Conservation (phyloP, 30 jellyfish, hydroid and myxozoan species). For the Aurelia coerulea region DNA sequence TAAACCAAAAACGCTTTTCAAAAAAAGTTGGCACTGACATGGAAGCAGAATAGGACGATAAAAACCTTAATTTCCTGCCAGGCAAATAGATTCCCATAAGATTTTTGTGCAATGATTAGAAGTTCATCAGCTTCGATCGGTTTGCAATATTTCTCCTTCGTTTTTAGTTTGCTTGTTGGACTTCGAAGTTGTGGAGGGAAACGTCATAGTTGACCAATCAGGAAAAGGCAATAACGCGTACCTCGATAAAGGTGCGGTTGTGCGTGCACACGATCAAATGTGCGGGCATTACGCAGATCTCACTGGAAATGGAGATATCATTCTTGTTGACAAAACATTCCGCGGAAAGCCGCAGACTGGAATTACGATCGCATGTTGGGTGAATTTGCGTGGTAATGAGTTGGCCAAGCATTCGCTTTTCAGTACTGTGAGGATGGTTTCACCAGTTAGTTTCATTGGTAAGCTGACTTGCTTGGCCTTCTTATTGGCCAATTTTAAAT, state of each 20-base stretch:
- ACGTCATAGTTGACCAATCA: conserved; percentile 88
- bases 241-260: conserved; percentile 66
- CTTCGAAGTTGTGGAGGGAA: conserved; percentile 84
- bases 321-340: conserved; percentile 81
- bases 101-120: too few relatives aligned
- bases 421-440: conserved; percentile 80
- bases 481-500: too few relatives aligned
- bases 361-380: conserved; percentile 97
- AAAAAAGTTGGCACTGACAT: too few relatives aligned
- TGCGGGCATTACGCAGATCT: conserved; percentile 99
- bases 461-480: background rate
- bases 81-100: too few relatives aligned
- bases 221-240: conserved; percentile 93
- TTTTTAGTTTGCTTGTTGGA: conserved; percentile 89
- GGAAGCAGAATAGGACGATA: too few relatives aligned
- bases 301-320: conserved; percentile 84
- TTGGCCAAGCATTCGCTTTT: conserved; percentile 84
- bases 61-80: too few relatives aligned
- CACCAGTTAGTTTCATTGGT: conserved; percentile 82
- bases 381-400: conserved; percentile 79
- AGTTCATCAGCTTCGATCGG: too few relatives aligned
- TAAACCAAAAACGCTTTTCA: too few relatives aligned
- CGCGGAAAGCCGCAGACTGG: conserved; percentile 96
- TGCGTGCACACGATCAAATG: conserved; percentile 87
- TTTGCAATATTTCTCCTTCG: background rate